Percentiles rank a stretch among this genome's conserved stretches.
phyloP scores from a whole-genome alignment of 2,113 vertebrate species.

The Eptesicus fuscus region DNA sequence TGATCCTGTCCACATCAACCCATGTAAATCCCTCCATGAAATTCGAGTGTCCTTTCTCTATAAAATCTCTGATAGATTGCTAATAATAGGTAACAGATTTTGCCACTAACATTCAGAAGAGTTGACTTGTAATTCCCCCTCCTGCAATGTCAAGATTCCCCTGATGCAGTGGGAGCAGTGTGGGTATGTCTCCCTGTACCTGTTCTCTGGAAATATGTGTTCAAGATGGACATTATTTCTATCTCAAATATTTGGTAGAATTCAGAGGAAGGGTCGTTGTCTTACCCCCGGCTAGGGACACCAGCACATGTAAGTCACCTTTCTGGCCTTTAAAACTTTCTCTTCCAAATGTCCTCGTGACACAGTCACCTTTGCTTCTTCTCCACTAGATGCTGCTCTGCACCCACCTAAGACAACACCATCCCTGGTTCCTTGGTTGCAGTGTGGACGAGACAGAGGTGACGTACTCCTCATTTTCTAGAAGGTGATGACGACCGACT shows the following conservation, averaged over 20 bases:
- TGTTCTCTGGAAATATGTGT: not conserved
- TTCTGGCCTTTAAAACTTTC: not conserved
- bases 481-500: fast-evolving
- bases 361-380: not conserved
- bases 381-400: not conserved
- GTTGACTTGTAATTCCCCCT: not conserved
- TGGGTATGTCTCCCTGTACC: not conserved
- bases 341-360: not conserved
- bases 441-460: not conserved
- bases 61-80: not conserved
- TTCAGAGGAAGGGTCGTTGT: too few species aligned
- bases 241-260: not conserved
- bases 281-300: not conserved
- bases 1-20: too few species aligned
- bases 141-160: not conserved
- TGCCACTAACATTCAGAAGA: too few species aligned
- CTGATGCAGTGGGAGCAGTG: not conserved
- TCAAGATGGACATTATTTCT: not conserved
- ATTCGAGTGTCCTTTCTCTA: not conserved
- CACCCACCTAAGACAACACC: not conserved
- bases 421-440: not conserved
- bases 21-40: not conserved
- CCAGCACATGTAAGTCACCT: not conserved
- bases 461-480: not conserved
- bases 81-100: not conserved